Conservation (phyloP, 2,888 invertebrate genomes). For the Ptilodon capucinus region DNA sequence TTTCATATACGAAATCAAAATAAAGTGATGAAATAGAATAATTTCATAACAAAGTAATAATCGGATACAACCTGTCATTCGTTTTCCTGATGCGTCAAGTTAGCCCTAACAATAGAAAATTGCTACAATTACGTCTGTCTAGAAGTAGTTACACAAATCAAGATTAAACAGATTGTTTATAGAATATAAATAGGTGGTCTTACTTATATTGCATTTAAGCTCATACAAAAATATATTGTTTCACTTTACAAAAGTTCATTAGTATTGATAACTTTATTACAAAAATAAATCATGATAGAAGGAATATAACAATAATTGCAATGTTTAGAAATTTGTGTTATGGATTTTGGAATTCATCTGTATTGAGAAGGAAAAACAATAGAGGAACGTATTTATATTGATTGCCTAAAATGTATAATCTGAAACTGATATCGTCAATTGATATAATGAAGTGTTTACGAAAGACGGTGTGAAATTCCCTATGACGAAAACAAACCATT, state of each 20-base stretch:
- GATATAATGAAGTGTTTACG: conserved; percentile 33
- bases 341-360: neutral
- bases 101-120: too few relatives aligned
- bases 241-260: neutral
- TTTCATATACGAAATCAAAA: too few relatives aligned
- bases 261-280: neutral
- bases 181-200: neutral
- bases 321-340: neutral
- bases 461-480: conserved; percentile 42
- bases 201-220: neutral
- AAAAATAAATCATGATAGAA: neutral
- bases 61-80: too few relatives aligned
- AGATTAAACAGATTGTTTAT: neutral
- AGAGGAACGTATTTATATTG: conserved; percentile 35
- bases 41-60: too few relatives aligned
- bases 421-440: conserved; percentile 42
- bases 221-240: neutral
- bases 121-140: too few relatives aligned
- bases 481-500: conserved; percentile 52
- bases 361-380: conserved; percentile 67
- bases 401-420: conserved; percentile 38
- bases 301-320: neutral
- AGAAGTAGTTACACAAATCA: neutral
- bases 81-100: too few relatives aligned
- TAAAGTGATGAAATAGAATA: too few relatives aligned